A percentile compares a stretch with the other conserved stretches of the same genome.
These are phyloP conservation scores for Idaea aversata DNA, from an alignment of 2,888 invertebrate genomes.

Conservation along the genomic window DNA sequence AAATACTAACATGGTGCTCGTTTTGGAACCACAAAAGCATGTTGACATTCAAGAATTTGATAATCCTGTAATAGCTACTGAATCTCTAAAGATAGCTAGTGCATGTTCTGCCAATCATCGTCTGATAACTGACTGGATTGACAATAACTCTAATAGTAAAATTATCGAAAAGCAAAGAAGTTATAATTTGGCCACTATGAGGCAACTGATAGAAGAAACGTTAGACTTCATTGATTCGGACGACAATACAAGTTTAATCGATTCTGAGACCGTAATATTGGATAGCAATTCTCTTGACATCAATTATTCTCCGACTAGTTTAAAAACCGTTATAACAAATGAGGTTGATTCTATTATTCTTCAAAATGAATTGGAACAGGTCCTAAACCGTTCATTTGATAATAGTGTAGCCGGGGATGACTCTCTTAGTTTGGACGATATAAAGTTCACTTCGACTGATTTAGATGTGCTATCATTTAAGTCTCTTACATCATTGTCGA, in stretches of 20 bases:
- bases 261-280: conserved; percentile 39
- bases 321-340: conserved; percentile 36
- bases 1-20: conserved; percentile 36
- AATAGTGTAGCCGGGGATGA: conserved; percentile 36
- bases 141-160: conserved; percentile 17
- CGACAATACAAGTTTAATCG: conserved; percentile 27
- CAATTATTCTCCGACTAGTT: conserved; percentile 37
- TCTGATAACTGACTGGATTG: conserved; percentile 33
- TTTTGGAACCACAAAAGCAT: conserved; percentile 29
- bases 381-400: conserved; percentile 42
- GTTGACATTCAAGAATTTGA: conserved; percentile 3
- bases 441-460: conserved; percentile 36
- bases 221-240: conserved; percentile 39
- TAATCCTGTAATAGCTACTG: neutral
- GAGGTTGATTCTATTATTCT: conserved; percentile 34
- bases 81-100: conserved; percentile 9
- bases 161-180: conserved; percentile 25
- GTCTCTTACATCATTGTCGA: conserved; percentile 51
- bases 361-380: conserved; percentile 36
- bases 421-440: conserved; percentile 32
- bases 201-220: conserved; percentile 49
- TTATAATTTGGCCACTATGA: conserved; percentile 35
- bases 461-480: conserved; percentile 56
- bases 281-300: conserved; percentile 28
- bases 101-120: conserved; percentile 27